A percentile compares a stretch with the other conserved stretches of the same genome.
Evolutionary conservation across 2,113 vertebrate genomes (phyloP).

Genomic region (Melanerpes formicivorus): DNA sequence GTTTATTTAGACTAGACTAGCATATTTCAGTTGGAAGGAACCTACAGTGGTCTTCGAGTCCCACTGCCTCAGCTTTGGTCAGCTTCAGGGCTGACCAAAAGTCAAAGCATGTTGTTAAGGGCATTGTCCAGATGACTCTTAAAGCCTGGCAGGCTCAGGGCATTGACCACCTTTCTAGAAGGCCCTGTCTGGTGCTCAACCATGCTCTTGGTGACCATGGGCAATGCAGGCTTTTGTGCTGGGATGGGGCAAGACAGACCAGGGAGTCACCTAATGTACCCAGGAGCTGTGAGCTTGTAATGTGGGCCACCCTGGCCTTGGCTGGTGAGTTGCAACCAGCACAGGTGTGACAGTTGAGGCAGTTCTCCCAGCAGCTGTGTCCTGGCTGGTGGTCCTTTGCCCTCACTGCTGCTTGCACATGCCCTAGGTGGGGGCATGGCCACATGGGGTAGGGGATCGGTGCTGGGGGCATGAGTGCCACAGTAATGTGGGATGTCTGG

Average conservation of each 20-base stretch:
- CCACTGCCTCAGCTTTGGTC: no score
- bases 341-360: not conserved
- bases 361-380: not conserved
- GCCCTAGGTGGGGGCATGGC: not conserved
- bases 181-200: no score
- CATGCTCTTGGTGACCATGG: no score
- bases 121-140: no score
- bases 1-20: not conserved
- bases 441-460: not conserved
- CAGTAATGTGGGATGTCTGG: not conserved
- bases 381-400: not conserved
- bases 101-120: no score
- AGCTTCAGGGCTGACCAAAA: no score
- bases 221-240: no score
- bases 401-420: accelerated
- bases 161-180: no score
- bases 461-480: accelerated
- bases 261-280: accelerated
- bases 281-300: not conserved
- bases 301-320: no score
- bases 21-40: no score
- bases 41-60: no score
- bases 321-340: not conserved
- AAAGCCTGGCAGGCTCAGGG: no score
- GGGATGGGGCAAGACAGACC: not conserved